phyloP scores from a whole-genome alignment of 2,888 invertebrate species.

The Acanthosepion lycidas region DNA sequence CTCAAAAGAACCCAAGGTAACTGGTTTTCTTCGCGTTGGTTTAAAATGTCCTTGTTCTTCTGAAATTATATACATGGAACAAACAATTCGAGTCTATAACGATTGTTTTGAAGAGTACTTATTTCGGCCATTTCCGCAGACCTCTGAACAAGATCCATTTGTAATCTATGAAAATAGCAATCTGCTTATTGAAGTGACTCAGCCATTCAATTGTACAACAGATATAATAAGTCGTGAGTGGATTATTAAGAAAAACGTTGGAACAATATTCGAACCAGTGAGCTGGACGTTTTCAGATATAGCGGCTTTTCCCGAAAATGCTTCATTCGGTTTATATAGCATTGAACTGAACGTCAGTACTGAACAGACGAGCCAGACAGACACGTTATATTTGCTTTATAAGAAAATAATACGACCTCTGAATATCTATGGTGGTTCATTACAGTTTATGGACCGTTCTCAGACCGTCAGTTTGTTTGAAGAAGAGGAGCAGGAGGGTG shows the following conservation, averaged over 20 bases:
- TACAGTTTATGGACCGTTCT: background rate
- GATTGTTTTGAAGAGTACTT: background rate
- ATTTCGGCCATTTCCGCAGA: background rate
- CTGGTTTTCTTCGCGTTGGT: background rate
- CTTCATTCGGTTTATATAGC: background rate
- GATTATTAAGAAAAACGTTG: background rate
- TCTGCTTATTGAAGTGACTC: background rate
- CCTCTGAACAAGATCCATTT: background rate
- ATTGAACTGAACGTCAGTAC: background rate
- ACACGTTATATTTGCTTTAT: background rate
- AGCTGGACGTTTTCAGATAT: background rate
- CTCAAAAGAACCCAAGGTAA: background rate
- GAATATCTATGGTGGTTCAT: background rate
- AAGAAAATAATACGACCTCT: background rate
- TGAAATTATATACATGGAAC: background rate
- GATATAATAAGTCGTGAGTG: background rate
- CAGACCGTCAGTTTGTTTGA: background rate
- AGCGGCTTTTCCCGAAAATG: background rate
- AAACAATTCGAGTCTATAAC: background rate
- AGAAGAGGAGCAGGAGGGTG: background rate
- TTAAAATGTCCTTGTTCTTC: background rate
- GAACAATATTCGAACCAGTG: background rate
- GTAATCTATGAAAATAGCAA: background rate
- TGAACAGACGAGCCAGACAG: background rate
- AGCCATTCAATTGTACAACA: background rate